Conservation (phyloP, 2,797 vertebrate species). For the Coracias cyanogaster region DNA sequence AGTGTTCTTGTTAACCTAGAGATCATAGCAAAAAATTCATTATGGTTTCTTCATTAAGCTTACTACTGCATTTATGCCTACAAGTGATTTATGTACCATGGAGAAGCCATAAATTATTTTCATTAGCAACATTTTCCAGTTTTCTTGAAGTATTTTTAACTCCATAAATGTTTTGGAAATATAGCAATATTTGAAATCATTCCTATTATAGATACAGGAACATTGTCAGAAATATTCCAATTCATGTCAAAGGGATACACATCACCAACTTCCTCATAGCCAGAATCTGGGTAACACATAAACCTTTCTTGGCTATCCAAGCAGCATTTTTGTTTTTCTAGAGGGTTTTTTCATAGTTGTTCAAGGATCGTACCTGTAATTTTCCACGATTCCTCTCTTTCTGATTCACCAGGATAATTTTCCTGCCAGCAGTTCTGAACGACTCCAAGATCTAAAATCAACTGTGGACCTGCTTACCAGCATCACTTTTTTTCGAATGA, state of each 20-base stretch:
- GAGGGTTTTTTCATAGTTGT: background rate
- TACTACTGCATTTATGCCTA: background rate
- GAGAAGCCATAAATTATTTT: background rate
- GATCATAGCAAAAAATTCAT: background rate
- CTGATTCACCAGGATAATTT: constrained; percentile 90
- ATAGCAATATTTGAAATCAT: background rate
- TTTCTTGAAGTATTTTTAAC: background rate
- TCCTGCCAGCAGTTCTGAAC: constrained; percentile 92
- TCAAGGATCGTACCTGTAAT: background rate
- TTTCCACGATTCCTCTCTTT: background rate
- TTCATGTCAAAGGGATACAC: background rate
- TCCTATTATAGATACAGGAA: background rate
- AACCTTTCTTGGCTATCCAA: background rate
- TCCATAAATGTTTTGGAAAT: background rate
- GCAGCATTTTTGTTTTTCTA: background rate
- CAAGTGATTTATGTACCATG: background rate
- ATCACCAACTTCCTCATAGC: background rate
- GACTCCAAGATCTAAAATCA: constrained; percentile 95
- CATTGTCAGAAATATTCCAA: background rate
- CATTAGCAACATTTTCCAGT: background rate
- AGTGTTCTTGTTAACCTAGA: background rate
- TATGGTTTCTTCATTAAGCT: background rate
- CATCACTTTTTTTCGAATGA: constrained; percentile 98
- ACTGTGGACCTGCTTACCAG: constrained; percentile 97
- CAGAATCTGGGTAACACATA: rapidly evolving